A percentile compares a stretch with the other conserved stretches of the same genome.
phyloP scores from a whole-genome alignment of 1,140 invertebrate genomes.

The Drosophila auraria region DNA sequence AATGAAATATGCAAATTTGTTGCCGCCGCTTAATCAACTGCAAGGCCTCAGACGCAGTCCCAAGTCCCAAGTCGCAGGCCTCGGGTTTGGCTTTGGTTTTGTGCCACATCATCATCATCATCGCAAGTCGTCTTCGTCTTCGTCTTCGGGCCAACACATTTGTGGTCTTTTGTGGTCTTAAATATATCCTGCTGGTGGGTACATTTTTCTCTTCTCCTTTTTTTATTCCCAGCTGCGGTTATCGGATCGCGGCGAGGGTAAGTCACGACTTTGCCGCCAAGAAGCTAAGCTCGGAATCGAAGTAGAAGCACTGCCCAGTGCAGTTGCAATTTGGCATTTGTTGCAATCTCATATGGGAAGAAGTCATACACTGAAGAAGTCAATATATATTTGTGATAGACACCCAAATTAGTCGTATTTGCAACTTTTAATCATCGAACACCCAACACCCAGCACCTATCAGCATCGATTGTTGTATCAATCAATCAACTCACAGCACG shows the following conservation, averaged over 20 bases:
- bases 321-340: constrained; percentile 57
- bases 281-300: constrained; percentile 23
- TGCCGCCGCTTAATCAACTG: constrained; percentile 80
- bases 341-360: not conserved
- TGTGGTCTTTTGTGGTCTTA: constrained; percentile 77
- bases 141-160: constrained; percentile 59
- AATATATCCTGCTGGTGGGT: constrained; percentile 85
- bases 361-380: too few relatives aligned
- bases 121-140: constrained; percentile 2
- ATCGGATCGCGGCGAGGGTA: constrained; percentile 75
- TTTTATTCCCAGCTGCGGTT: constrained; percentile 44
- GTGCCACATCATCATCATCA: constrained; percentile 51
- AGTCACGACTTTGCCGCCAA: constrained; percentile 77
- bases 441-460: not conserved
- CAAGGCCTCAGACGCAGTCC: constrained; percentile 41
- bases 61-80: not conserved
- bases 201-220: constrained; percentile 68
- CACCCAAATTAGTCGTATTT: not conserved
- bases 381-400: too few relatives aligned
- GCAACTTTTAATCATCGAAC: constrained; percentile 2
- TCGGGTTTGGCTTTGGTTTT: constrained; percentile 25
- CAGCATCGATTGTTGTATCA: not conserved
- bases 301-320: constrained; percentile 1
- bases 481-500: not conserved
- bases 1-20: constrained; percentile 85